These are phyloP conservation scores for Melospiza georgiana DNA, from an alignment of 2,113 vertebrate species.

Conservation along the genomic window DNA sequence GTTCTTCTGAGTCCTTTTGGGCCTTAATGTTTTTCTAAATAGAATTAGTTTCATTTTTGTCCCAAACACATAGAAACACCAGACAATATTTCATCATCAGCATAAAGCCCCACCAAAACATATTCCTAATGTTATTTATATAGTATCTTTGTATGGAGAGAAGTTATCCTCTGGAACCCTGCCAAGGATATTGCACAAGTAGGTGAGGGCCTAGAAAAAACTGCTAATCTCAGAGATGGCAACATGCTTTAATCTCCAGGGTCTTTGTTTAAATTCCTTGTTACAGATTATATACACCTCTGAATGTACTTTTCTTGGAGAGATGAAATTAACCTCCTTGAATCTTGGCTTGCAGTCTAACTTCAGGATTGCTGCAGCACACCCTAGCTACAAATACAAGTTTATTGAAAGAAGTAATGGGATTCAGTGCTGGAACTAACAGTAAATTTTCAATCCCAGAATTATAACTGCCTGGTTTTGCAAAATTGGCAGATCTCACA, in stretches of 20 bases:
- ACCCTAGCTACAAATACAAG: background rate
- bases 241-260: background rate
- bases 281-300: background rate
- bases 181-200: background rate
- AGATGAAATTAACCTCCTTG: background rate
- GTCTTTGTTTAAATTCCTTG: slow-evolving; percentile 36
- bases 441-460: background rate
- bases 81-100: background rate
- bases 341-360: background rate
- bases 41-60: background rate
- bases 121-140: background rate
- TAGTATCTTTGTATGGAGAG: background rate
- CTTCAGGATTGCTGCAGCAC: background rate
- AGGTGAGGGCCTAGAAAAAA: background rate
- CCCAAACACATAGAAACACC: background rate
- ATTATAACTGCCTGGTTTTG: background rate
- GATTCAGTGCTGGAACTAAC: background rate
- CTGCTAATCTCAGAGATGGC: background rate
- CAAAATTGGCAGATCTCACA: background rate
- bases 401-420: background rate
- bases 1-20: background rate
- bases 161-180: background rate
- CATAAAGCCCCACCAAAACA: background rate
- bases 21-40: background rate
- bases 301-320: background rate